Conservation (phyloP, 2,113 vertebrate species). For the Hyperopisus bebe region DNA sequence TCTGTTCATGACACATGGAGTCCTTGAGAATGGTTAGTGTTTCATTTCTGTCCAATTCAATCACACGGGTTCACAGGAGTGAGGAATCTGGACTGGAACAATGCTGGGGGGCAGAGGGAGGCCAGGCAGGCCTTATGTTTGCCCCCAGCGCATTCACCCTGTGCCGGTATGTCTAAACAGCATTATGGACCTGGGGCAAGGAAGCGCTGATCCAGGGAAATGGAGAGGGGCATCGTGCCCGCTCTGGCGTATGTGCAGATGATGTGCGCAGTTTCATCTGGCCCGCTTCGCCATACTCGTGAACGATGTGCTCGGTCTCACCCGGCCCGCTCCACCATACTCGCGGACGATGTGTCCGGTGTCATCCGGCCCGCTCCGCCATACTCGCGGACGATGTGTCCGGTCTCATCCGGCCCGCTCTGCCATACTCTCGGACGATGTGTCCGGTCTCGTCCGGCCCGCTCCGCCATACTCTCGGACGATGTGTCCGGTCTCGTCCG, state of each 20-base stretch:
- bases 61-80: not conserved
- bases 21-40: not conserved
- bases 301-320: not conserved
- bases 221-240: not conserved
- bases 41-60: not conserved
- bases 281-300: no score
- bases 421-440: not conserved
- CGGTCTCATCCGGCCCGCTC: not conserved
- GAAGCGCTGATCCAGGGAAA: not conserved
- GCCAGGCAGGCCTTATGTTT: not conserved
- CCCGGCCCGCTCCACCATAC: not conserved
- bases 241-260: not conserved
- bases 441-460: not conserved
- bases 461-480: not conserved
- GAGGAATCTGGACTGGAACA: not conserved
- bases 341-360: not conserved
- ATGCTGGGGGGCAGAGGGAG: not conserved
- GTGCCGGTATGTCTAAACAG: slow-evolving; percentile 2
- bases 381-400: not conserved
- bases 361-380: no score
- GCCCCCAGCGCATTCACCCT: not conserved
- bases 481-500: not conserved
- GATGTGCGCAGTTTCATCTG: not conserved
- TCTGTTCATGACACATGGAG: not conserved
- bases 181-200: not conserved